A percentile compares a stretch with the other conserved stretches of the same genome.
Conservation (phyloP, 2,797 vertebrate genomes). For the Cottoperca gobio region DNA sequence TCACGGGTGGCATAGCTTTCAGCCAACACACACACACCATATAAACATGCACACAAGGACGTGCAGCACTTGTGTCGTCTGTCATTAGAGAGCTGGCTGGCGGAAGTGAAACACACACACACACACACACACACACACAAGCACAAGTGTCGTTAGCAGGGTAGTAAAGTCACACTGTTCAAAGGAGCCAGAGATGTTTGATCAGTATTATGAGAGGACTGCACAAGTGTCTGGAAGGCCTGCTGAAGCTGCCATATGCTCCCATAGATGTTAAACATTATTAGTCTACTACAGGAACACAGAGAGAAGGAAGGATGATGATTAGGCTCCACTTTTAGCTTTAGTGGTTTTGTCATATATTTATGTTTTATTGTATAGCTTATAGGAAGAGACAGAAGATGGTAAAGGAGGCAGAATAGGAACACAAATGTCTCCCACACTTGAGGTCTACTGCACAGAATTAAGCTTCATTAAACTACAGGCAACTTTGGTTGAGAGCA, state of each 20-base stretch:
- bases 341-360: conserved; percentile 38
- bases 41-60: conserved; percentile 43
- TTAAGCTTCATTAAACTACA: conserved; percentile 8
- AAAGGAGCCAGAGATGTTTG: conserved; percentile 77
- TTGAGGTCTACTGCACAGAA: neutral
- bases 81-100: conserved; percentile 75
- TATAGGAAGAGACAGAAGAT: conserved; percentile 19
- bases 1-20: conserved; percentile 75
- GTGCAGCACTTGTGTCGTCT: conserved; percentile 59
- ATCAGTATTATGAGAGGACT: conserved; percentile 72
- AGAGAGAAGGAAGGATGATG: conserved; percentile 32
- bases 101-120: conserved; percentile 65
- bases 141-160: conserved; percentile 64
- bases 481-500: neutral
- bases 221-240: conserved; percentile 62
- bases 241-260: conserved; percentile 57
- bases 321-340: conserved; percentile 52
- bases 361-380: conserved; percentile 25
- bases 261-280: conserved; percentile 52
- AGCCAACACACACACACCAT: conserved; percentile 53
- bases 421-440: neutral
- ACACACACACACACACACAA: neutral
- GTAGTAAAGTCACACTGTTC: conserved; percentile 81
- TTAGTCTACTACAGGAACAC: conserved; percentile 47
- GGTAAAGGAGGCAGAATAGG: neutral